Base-by-base conservation (phyloP, 1,140 invertebrate genomes). In the Fopius arisanus region DNA sequence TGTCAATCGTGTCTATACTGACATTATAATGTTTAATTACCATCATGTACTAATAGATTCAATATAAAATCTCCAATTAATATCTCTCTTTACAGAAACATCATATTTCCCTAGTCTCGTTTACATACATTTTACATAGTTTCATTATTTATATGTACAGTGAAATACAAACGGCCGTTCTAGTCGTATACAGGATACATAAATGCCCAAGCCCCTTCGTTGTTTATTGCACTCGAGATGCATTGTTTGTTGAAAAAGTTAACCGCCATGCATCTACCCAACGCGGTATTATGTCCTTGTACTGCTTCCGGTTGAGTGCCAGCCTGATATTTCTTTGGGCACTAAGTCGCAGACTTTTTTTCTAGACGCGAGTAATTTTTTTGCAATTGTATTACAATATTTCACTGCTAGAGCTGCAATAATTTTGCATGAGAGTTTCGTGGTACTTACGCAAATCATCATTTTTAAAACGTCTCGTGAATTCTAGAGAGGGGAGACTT, bases 221-320 rank as follows among this genome's bases (percentile, higher is more conserved):
- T 81, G 80, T 83, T 81, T 82, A 82, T 82, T 76, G 75, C 79
- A 78, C 78, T 76, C 75, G 72, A 72, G 78, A 78, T 76, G 75
- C 79, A 78, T 75, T 80, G 79, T 79, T 82, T 78, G 81, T 80
- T 81, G 78, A 79, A 80, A 77, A 80, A 80, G 78, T 80, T 81
- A 67, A 66, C 75, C 72, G 72, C 70, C 65, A 77, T 79, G 78
- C 73, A 79, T 80, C 79, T 79, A 70, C 51, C 71, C 19, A 70
- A 69, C 63, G 65, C 29, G 37, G 65, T 59, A 59, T 59, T 40
- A 67, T 67, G 65, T 67, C 65, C 31, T 67, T 37, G 65, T 67
- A 67, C 33, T 21, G 19, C 31, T 67, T 67, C 65, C 65, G 65
- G 31, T 40, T 33, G 65, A 67, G 31, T 67, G 65, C 19, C 65